Percentiles rank a stretch among this genome's conserved stretches.
These are phyloP conservation scores for Merodon equestris DNA, from an alignment of 2,888 invertebrate genomes.

Conservation along the genomic window DNA sequence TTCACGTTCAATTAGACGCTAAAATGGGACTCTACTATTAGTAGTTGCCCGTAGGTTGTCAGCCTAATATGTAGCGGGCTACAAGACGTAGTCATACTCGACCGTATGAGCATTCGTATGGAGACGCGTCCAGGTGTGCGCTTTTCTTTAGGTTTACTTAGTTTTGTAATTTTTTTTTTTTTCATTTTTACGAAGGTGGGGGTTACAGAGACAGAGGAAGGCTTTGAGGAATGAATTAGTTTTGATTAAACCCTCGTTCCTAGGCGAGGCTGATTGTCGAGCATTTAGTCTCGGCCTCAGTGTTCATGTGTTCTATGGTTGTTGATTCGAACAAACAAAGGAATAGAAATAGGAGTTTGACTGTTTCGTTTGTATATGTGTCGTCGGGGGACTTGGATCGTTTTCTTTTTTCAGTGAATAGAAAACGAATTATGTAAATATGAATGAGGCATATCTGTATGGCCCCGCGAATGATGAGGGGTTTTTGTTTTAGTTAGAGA, in stretches of 20 bases:
- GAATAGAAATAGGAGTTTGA: conserved; percentile 44
- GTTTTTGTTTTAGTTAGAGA: conserved; percentile 6
- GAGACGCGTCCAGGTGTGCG: conserved; percentile 64
- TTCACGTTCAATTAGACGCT: conserved; percentile 63
- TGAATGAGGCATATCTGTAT: conserved; percentile 18
- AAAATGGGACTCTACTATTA: conserved; percentile 54
- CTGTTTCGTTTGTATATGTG: conserved; percentile 25
- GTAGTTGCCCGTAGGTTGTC: conserved; percentile 33
- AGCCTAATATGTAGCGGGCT: conserved; percentile 25
- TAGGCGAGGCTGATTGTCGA: too few relatives aligned
- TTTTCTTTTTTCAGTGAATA: background rate
- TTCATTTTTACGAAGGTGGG: too few relatives aligned
- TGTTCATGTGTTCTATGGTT: conserved; percentile 39
- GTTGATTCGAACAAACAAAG: conserved; percentile 31
- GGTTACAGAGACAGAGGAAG: background rate
- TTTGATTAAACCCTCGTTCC: conserved; percentile 19
- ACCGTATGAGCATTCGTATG: too few relatives aligned
- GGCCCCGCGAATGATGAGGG: conserved; percentile 12
- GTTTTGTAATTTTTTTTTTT: too few relatives aligned
- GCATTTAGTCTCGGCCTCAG: conserved; percentile 2
- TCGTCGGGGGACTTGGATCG: conserved; percentile 8
- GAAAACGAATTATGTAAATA: conserved; percentile 35
- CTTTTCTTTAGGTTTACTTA: conserved; percentile 56
- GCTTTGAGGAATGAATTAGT: conserved; percentile 39
- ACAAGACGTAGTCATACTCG: conserved; percentile 47